These are phyloP conservation scores for Polydrusus tereticollis DNA, from an alignment of 2,888 invertebrate genomes.

Conservation along the genomic window DNA sequence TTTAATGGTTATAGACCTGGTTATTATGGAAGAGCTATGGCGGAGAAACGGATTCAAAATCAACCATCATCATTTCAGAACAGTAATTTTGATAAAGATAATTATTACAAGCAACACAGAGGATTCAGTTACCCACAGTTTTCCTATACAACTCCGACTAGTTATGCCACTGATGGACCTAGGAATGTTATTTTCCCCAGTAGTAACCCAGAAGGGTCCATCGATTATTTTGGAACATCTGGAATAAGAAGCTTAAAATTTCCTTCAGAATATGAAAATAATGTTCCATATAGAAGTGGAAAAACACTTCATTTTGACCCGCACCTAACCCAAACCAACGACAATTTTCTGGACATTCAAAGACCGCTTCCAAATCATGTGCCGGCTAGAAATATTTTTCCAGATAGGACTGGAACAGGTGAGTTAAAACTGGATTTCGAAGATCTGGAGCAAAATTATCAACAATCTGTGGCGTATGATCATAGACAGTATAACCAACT, in stretches of 20 bases:
- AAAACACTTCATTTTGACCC: constrained; percentile 52
- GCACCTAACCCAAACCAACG: constrained; percentile 37
- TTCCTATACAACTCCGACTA: constrained; percentile 7
- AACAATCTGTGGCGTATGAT: constrained; percentile 32
- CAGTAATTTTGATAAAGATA: constrained; percentile 41
- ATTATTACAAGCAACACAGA: constrained; percentile 24
- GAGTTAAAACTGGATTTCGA: constrained; percentile 66
- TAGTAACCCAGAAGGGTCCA: not conserved
- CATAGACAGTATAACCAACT: constrained; percentile 31
- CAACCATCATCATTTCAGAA: constrained; percentile 34
- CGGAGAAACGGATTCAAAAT: constrained; percentile 54
- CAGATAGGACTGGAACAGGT: constrained; percentile 70
- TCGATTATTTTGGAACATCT: not conserved
- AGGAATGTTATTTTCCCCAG: constrained; percentile 3
- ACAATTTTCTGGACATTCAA: constrained; percentile 57
- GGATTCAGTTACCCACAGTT: not conserved
- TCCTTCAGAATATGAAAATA: constrained; percentile 41
- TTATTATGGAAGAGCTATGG: constrained; percentile 24
- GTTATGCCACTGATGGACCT: not conserved
- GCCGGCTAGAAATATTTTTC: constrained; percentile 67
- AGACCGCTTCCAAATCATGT: constrained; percentile 59
- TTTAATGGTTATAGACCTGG: constrained; percentile 40
- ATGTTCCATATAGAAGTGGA: constrained; percentile 46
- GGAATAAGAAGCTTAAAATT: constrained; percentile 49
- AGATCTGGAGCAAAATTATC: constrained; percentile 35